A percentile compares a stretch with the other conserved stretches of the same genome.
phyloP scores from a whole-genome alignment of 2,113 vertebrate genomes.

The Myanophis thanlyinensis region DNA sequence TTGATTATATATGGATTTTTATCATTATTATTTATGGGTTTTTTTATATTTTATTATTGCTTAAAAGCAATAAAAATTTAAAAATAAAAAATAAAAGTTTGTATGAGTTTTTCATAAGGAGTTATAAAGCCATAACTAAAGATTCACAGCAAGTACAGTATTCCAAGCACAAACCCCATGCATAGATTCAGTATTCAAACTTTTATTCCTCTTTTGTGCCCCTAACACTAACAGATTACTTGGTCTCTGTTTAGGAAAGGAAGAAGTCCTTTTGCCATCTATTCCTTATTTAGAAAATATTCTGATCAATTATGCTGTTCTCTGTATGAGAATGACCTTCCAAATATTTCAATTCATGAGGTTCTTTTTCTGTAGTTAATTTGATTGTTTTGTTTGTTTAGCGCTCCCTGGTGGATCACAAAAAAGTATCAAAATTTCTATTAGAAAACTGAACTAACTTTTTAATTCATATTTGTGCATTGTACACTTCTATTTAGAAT shows the following conservation, averaged over 20 bases:
- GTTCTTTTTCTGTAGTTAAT: rapidly evolving
- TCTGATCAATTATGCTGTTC: not conserved
- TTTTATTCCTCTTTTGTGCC: not conserved
- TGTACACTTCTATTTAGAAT: not conserved
- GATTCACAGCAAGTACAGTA: not conserved
- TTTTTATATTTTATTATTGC: not conserved
- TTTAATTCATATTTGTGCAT: not conserved
- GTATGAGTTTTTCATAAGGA: not conserved
- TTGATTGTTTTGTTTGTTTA: rapidly evolving
- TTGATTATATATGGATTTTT: not conserved
- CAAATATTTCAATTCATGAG: rapidly evolving
- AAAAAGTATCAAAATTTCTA: not conserved
- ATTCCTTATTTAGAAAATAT: not conserved
- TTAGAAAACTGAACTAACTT: not conserved
- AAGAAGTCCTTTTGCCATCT: not conserved
- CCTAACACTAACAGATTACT: not conserved
- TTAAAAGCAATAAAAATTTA: not conserved
- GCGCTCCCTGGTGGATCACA: not conserved
- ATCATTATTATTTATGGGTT: not conserved
- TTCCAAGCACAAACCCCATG: not conserved
- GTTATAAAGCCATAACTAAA: not conserved
- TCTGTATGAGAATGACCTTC: not conserved
- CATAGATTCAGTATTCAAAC: not conserved
- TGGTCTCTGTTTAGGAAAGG: not conserved
- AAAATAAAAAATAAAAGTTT: not conserved